Percentiles rank a stretch among this genome's conserved stretches.
These are phyloP conservation scores for Drosophila melanosoma DNA, from an alignment of 2,888 invertebrate species.

Conservation along the genomic window DNA sequence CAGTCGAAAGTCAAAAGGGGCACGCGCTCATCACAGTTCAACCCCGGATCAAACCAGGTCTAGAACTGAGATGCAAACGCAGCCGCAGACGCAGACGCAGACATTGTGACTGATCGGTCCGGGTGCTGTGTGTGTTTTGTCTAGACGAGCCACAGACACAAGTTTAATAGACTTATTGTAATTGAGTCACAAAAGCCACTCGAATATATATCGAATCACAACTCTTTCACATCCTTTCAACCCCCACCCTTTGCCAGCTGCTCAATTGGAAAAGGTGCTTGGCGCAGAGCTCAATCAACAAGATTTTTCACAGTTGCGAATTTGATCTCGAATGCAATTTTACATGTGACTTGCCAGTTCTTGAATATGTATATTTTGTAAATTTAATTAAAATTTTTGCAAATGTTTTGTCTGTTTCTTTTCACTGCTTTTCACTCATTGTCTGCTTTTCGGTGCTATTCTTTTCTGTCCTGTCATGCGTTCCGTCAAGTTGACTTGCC, in stretches of 20 bases:
- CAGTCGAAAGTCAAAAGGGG: slow-evolving; percentile 79
- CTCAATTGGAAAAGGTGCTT: slow-evolving; percentile 48
- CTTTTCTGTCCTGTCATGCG: slow-evolving; percentile 49
- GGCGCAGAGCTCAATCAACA: slow-evolving; percentile 3
- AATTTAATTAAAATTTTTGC: slow-evolving; percentile 68
- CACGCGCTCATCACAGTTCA: slow-evolving; percentile 64
- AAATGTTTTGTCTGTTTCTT: slow-evolving; percentile 55
- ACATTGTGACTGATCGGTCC: slow-evolving; percentile 57
- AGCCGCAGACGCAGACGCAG: slow-evolving; percentile 16
- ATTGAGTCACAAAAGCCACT: slow-evolving; percentile 80
- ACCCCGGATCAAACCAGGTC: slow-evolving; percentile 28
- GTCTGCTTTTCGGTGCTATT: slow-evolving; percentile 4
- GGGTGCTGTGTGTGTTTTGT: slow-evolving; percentile 33
- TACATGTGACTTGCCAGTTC: slow-evolving; percentile 53
- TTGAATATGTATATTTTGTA: slow-evolving; percentile 9
- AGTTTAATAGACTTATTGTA: slow-evolving; percentile 81
- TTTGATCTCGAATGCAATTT: slow-evolving; percentile 54
- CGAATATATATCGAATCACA: slow-evolving; percentile 64
- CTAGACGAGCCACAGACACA: slow-evolving; percentile 75
- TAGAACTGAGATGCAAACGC: slow-evolving; percentile 24
- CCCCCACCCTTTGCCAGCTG: slow-evolving; percentile 47
- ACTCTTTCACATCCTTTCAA: slow-evolving; percentile 46
- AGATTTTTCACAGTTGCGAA: slow-evolving; percentile 12
- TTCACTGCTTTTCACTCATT: slow-evolving; percentile 17
- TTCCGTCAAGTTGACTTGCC: slow-evolving; percentile 71